These are phyloP conservation scores for Laspeyria flexula DNA, from an alignment of 2,888 invertebrate species.

Conservation along the genomic window DNA sequence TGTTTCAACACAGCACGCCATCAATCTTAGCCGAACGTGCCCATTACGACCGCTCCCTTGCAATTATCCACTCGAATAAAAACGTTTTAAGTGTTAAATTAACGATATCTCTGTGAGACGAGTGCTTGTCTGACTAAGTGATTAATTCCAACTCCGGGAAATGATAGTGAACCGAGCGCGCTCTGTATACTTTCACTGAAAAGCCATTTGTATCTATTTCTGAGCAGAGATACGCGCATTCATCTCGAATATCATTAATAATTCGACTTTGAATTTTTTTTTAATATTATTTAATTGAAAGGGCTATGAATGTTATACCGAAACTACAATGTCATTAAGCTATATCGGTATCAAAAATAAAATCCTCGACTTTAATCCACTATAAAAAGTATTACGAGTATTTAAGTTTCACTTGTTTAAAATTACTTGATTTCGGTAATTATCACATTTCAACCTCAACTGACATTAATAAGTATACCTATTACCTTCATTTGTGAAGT, in stretches of 20 bases:
- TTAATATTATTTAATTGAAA: no score
- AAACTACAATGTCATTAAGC: no score
- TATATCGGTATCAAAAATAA: no score
- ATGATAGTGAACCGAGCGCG: slow-evolving; percentile 61
- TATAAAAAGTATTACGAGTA: no score
- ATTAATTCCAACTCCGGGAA: slow-evolving; percentile 71
- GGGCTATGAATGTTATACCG: no score
- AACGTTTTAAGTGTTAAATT: slow-evolving; percentile 85
- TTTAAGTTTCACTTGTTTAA: no score
- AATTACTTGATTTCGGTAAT: no score
- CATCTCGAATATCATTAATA: slow-evolving; percentile 7
- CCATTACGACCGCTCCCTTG: slow-evolving; percentile 77
- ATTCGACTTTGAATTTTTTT: no score
- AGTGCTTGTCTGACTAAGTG: slow-evolving; percentile 77
- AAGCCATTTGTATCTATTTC: slow-evolving; percentile 53
- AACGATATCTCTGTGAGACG: slow-evolving; percentile 80
- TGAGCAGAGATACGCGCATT: slow-evolving; percentile 27
- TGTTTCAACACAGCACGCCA: slow-evolving; percentile 77
- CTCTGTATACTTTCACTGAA: slow-evolving; percentile 44
- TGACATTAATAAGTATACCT: no score
- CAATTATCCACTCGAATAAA: slow-evolving; percentile 84
- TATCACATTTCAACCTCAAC: no score
- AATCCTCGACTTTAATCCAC: no score
- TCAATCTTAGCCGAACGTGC: slow-evolving; percentile 81
- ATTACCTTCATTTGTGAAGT: no score